Evolutionary conservation across 2,113 vertebrate genomes (phyloP), one percentile per base, ranked within the genome.

Genomic region (Marcusenius ussheri): DNA sequence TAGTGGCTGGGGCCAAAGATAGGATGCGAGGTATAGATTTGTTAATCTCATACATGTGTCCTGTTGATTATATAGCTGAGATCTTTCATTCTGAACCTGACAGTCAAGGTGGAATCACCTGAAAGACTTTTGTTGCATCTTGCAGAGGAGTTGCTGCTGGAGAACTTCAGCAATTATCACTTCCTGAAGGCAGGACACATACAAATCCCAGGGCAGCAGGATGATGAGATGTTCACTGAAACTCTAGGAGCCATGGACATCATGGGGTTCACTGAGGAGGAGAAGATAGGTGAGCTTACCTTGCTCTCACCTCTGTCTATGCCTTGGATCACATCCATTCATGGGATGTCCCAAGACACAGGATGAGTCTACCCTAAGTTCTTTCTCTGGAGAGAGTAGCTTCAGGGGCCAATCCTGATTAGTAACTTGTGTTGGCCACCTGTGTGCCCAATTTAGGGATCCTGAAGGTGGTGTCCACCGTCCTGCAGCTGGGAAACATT

Each of bases 191-290:
- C 96, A 0, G 98, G 98, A 56, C 96, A 97, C 0, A 96, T 99
- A 90, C 97, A 97, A 89, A 95, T 99, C 90, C 96, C 98, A 0
- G 96, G 97, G 0, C 97, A 98, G 91, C 94, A 99, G 94, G 98
- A 99, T 0, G 96, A 97, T 0, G 97, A 98, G 93, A 95, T 99
- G 97, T 98, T 98, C 89, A 93, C 92, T 0, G 98, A 99, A 92
- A 99, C 98, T 0, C 90, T 98, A 93, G 98, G 99, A 93, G 98
- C 98, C 91, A 99, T 99, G 98, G 93, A 8, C 50, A 98, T 99
- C 92, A 98, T 99, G 97, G 98, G 98, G 88, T 99, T 99, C 94
- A 96, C 0, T 0, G 97, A 97, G 2, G 98, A 99, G 0, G 98
- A 99, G 87, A 95, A 97, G 91, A 91, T 90, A 47, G 91, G 98